Evolutionary conservation across 37 sponge, comb jelly and placozoan genomes (phyloP), one percentile per base, ranked within the genome.

Genomic region (Spongilla lacustris): DNA sequence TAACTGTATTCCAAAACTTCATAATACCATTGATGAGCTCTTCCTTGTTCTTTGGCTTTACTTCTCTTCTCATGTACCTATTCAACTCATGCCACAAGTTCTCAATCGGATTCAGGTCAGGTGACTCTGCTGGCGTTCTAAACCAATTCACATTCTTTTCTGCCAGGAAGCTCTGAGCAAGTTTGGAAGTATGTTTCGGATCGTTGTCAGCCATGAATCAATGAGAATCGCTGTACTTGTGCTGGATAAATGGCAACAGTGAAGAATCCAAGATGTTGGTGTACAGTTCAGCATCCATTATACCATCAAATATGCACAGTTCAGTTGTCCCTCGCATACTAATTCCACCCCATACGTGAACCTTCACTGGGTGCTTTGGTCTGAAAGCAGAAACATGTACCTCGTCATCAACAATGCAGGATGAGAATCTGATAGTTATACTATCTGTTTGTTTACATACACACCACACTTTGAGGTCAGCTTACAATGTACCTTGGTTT

Each of bases 341-440:
- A 50, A 80, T 86, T 33, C 66, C 87, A 27, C 74, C 87, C 80
- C 87, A 86, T 30, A 78, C 81, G 50, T 86, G 87, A 14, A 86
- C 80, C 74, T 86, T 86, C 11, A 86, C 80, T n/a, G 87, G 80
- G 48, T 79, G 87, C 73, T 86, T 86, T 38, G 80, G 41, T 28
- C 86, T 33, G 19, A 41, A 41, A 41, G 41, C 41, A 41, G 41
- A 41, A 41, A 41, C 41, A 41, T 41, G 76, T 28, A 27, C 76
- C 24, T 33, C 30, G 32, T 75, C 76, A 41, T 41, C 41, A 41
- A 41, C 41, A 41, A 41, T 41, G 41, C 41, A 41, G 41, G 41
- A 41, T 41, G 41, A 41, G 41, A 41, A 41, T 41, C 41, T 41
- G 41, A 41, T 41, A 41, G 41, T 41, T 41, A 41, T 41, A 41